Conservation (phyloP, 35 echinoderm and acorn worm genomes). For the Heliocidaris erythrogramma region DNA sequence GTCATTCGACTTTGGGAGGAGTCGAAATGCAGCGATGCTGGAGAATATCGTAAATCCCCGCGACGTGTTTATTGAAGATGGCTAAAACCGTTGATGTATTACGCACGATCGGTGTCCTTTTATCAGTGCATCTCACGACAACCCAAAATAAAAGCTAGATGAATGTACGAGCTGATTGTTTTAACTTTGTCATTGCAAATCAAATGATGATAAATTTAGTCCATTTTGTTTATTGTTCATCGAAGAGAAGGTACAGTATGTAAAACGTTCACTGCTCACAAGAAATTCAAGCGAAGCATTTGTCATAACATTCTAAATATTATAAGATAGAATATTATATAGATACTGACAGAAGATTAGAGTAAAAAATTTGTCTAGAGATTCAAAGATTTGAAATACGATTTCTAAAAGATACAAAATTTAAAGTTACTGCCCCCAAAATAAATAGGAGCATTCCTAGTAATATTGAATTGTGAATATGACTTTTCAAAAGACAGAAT, state of each 20-base stretch:
- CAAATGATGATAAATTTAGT: neutral
- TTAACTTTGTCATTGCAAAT: conserved; percentile 18
- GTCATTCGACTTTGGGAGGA: neutral
- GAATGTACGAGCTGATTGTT: conserved; percentile 4
- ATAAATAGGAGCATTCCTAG: no score
- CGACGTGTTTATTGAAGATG: conserved; percentile 16
- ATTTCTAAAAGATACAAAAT: no score
- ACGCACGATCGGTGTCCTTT: neutral
- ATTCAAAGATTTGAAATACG: no score
- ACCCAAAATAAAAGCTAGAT: neutral
- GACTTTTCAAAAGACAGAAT: no score
- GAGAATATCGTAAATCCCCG: neutral
- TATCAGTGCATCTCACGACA: neutral
- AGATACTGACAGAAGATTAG: no score
- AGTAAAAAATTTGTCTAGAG: no score
- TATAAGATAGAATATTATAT: no score
- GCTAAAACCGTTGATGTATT: neutral
- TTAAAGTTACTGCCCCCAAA: no score
- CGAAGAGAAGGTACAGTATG: neutral
- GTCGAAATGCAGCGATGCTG: neutral
- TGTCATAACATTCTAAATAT: neutral
- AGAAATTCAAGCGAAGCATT: neutral
- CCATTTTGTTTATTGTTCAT: neutral
- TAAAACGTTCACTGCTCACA: neutral
- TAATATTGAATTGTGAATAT: no score